phyloP scores from a whole-genome alignment of 2,797 vertebrate species.

The Neosilurus hyrtlii region DNA sequence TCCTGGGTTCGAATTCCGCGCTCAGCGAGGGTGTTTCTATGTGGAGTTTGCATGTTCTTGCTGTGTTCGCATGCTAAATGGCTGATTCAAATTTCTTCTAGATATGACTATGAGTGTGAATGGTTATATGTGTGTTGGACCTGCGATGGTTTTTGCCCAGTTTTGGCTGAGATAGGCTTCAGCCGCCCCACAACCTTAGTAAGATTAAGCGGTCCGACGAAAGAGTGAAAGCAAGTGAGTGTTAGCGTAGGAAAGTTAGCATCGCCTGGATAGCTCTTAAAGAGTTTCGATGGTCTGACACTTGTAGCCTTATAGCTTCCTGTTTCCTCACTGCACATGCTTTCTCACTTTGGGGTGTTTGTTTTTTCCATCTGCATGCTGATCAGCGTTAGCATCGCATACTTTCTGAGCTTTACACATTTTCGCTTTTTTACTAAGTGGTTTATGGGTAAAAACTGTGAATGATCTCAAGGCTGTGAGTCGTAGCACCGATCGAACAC shows the following conservation, averaged over 20 bases:
- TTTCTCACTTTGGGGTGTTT: background rate
- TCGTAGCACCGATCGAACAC: slow-evolving; percentile 43
- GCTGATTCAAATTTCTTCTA: too few species aligned
- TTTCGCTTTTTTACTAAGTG: slow-evolving; percentile 12
- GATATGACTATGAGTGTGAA: too few species aligned
- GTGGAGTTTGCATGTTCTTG: too few species aligned
- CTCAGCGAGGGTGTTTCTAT: too few species aligned
- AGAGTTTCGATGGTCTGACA: background rate
- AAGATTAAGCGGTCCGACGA: too few species aligned
- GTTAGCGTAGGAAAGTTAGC: background rate
- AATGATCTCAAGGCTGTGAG: slow-evolving; percentile 41
- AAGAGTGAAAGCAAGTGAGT: too few species aligned
- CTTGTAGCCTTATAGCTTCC: slow-evolving; percentile 24
- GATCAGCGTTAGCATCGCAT: slow-evolving; percentile 9
- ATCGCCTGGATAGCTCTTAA: background rate
- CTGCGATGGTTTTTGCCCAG: too few species aligned
- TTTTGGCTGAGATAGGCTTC: too few species aligned
- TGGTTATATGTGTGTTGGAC: too few species aligned
- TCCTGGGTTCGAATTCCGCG: too few species aligned
- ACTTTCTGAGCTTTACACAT: slow-evolving; percentile 19
- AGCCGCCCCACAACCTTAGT: too few species aligned
- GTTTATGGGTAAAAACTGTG: slow-evolving; percentile 53
- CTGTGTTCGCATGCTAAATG: too few species aligned
- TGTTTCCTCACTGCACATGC: background rate
- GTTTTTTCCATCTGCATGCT: background rate